Conservation (phyloP, 2,113 vertebrate species). For the Bubo blakistoni region DNA sequence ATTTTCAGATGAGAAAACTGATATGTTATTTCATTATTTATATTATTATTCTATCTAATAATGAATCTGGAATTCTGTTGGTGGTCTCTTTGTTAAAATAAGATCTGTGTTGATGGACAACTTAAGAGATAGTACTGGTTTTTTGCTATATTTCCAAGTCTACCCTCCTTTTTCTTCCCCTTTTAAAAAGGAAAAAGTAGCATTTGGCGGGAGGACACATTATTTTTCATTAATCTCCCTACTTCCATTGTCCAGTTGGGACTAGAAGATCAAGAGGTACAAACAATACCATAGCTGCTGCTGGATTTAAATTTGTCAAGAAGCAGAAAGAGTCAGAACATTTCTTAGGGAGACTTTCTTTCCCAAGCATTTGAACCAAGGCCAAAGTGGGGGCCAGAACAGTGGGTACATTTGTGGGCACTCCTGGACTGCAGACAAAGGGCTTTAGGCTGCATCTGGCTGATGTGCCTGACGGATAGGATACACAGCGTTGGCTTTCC, state of each 20-base stretch:
- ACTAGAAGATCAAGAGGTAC: neutral
- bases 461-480: neutral
- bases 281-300: neutral
- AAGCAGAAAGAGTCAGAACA: neutral
- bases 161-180: neutral
- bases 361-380: neutral
- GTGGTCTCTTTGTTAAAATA: neutral
- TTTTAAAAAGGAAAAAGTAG: neutral
- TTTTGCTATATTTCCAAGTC: neutral
- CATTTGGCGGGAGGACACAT: neutral
- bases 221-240: neutral
- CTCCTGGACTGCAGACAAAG: neutral
- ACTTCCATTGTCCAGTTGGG: neutral
- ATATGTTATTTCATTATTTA: neutral
- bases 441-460: neutral
- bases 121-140: neutral
- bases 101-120: neutral
- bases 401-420: accelerated
- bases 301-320: neutral
- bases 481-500: neutral
- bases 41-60: neutral
- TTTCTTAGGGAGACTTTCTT: neutral
- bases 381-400: accelerated
- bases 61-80: neutral
- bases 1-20: neutral